Evolutionary conservation across 2,888 invertebrate species (phyloP).

Genomic region (Andrena dorsata): DNA sequence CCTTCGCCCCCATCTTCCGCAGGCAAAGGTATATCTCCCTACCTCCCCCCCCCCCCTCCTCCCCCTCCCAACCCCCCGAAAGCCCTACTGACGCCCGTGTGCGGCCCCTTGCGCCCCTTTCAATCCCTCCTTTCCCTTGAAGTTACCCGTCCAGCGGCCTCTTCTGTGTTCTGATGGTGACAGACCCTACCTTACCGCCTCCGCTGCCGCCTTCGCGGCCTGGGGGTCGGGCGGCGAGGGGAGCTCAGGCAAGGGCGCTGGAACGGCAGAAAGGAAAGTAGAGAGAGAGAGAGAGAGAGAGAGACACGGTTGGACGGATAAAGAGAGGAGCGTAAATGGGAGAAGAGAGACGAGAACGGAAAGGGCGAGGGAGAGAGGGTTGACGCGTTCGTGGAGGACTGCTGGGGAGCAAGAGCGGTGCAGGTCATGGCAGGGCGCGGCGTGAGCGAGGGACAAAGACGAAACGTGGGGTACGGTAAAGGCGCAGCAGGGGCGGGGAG

Average conservation of each 20-base stretch:
- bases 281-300: constrained; percentile 78
- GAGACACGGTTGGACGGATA: constrained; percentile 9
- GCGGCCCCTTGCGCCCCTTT: constrained; percentile 86
- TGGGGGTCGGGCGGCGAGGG: constrained; percentile 83
- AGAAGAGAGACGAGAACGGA: constrained; percentile 29
- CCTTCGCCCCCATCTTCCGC: constrained; percentile 83
- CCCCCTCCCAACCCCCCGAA: constrained; percentile 82
- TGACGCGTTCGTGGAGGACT: constrained; percentile 72
- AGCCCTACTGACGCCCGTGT: constrained; percentile 81
- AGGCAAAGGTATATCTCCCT: constrained; percentile 81
- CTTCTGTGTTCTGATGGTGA: constrained; percentile 85
- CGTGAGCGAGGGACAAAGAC: constrained; percentile 83
- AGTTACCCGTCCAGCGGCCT: constrained; percentile 86
- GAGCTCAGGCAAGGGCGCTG: constrained; percentile 85
- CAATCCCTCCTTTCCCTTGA: constrained; percentile 83
- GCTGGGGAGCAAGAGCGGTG: constrained; percentile 82
- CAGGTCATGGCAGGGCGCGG: constrained; percentile 74
- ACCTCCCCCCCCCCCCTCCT: constrained; percentile 78
- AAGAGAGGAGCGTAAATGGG: constrained; percentile 4
- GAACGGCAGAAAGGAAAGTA: constrained; percentile 56
- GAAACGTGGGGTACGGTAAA: constrained; percentile 19
- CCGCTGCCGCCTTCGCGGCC: constrained; percentile 67
- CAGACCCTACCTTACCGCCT: constrained; percentile 83
- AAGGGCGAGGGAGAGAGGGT: constrained; percentile 56
- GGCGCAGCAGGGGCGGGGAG: constrained; percentile 68